These are phyloP conservation scores for Ctenosaura bakeri DNA, from an alignment of 2,797 vertebrate species.

Conservation along the genomic window DNA sequence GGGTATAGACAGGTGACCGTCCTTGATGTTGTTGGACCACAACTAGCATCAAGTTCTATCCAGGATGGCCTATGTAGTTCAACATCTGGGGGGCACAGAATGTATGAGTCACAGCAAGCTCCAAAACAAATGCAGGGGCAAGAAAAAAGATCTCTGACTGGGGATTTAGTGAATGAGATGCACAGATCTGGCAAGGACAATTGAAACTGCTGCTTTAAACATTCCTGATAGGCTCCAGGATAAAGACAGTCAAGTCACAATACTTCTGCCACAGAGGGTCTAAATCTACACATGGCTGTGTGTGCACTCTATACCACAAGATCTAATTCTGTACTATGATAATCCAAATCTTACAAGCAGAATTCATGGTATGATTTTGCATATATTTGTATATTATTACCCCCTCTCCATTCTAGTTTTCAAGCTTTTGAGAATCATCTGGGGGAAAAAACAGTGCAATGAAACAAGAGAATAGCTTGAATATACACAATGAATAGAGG, in stretches of 20 bases:
- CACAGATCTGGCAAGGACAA: background rate
- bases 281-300: background rate
- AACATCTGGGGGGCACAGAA: no score
- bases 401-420: background rate
- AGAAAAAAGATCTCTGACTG: background rate
- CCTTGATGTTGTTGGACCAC: no score
- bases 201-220: background rate
- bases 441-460: background rate
- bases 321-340: background rate
- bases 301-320: background rate
- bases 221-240: background rate
- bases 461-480: background rate
- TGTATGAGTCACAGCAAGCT: background rate
- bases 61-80: no score
- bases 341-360: background rate
- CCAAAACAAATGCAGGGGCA: background rate
- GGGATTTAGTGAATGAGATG: background rate
- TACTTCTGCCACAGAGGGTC: background rate
- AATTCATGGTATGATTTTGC: background rate
- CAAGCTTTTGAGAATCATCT: background rate
- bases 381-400: background rate
- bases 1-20: no score
- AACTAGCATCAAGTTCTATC: no score
- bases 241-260: background rate
- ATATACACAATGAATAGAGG: background rate